A percentile compares a stretch with the other conserved stretches of the same genome.
These are phyloP conservation scores for Oplegnathus fasciatus DNA, from an alignment of 2,113 vertebrate genomes.

Conservation along the genomic window DNA sequence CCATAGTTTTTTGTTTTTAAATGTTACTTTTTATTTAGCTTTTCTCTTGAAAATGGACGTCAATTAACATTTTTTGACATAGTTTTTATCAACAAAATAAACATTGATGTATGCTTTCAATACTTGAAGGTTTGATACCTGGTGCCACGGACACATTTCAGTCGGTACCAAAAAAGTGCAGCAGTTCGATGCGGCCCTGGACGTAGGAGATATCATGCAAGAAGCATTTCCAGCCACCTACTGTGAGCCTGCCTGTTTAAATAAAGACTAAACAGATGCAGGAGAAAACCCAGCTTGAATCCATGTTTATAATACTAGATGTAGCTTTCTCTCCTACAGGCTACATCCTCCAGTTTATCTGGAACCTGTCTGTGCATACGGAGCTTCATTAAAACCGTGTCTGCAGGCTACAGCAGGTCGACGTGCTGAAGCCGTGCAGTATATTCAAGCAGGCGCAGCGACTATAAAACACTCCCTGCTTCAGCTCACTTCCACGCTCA, in stretches of 20 bases:
- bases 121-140: background rate
- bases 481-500: background rate
- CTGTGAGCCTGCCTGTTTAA: constrained; percentile 21
- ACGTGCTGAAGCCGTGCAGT: background rate
- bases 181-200: background rate
- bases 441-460: background rate
- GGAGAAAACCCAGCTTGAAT: constrained; percentile 18
- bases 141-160: background rate
- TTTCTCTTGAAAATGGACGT: background rate
- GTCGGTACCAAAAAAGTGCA: background rate
- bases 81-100: background rate
- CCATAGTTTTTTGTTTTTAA: background rate
- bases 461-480: constrained; percentile 9
- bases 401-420: constrained; percentile 11
- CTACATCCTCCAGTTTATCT: constrained; percentile 24
- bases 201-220: background rate
- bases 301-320: background rate
- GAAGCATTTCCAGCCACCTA: background rate
- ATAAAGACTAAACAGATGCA: constrained; percentile 11
- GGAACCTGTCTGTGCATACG: constrained; percentile 17
- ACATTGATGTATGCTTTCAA: background rate
- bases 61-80: background rate
- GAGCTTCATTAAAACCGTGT: constrained; percentile 36
- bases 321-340: constrained; percentile 30
- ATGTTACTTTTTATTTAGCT: background rate